phyloP scores from a whole-genome alignment of 2,888 invertebrate genomes.

The Pseudeuparius sepicola region DNA sequence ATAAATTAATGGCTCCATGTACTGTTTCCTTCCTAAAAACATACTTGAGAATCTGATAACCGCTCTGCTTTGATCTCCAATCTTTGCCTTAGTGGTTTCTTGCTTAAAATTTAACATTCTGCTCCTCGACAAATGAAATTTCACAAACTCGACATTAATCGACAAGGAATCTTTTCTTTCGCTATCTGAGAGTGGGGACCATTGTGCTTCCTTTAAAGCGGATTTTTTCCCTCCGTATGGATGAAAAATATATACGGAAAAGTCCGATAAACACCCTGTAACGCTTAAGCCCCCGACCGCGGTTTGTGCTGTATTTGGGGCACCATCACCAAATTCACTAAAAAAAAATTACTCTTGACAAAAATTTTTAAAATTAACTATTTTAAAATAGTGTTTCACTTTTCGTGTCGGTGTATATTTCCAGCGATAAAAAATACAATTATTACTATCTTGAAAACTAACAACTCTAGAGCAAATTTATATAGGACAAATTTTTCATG shows the following conservation, averaged over 20 bases:
- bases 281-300: conserved; percentile 84
- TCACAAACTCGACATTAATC: conserved; percentile 94
- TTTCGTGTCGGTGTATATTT: too few relatives aligned
- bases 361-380: too few relatives aligned
- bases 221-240: conserved; percentile 92
- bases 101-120: conserved; percentile 75
- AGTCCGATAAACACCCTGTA: conserved; percentile 92
- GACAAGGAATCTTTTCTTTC: conserved; percentile 93
- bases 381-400: too few relatives aligned
- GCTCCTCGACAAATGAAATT: conserved; percentile 87
- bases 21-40: neutral
- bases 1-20: too few relatives aligned
- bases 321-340: conserved; percentile 46
- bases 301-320: conserved; percentile 47
- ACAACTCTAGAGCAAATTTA: too few relatives aligned
- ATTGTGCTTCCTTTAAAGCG: conserved; percentile 68
- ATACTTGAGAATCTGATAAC: conserved; percentile 84
- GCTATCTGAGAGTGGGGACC: conserved; percentile 77
- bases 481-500: too few relatives aligned
- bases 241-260: conserved; percentile 96
- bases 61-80: conserved; percentile 64
- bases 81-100: conserved; percentile 37
- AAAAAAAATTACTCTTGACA: conserved; percentile 10
- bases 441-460: too few relatives aligned
- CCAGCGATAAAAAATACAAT: too few relatives aligned